phyloP scores from a whole-genome alignment of 2,888 invertebrate genomes.

The Melinopterus prodromus region DNA sequence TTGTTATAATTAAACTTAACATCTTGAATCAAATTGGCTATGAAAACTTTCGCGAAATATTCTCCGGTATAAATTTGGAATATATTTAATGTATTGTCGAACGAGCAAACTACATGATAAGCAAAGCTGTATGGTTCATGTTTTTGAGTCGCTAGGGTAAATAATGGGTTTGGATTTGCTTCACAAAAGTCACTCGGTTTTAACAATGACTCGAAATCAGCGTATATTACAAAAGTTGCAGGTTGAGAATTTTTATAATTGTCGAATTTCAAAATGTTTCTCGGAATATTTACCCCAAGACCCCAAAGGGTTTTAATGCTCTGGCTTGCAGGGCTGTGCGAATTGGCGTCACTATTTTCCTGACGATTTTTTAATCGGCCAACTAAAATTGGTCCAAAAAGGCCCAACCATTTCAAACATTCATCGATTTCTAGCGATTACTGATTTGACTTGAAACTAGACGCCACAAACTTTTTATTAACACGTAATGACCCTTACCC shows the following conservation, averaged over 20 bases:
- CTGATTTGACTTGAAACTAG: no score
- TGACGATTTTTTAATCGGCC: no score
- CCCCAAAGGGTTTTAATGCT: no score
- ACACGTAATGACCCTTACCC: no score
- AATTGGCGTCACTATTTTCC: no score
- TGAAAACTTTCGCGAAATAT: slow-evolving; percentile 24
- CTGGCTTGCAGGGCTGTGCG: no score
- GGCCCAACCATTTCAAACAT: no score
- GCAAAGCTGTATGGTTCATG: slow-evolving; percentile 28
- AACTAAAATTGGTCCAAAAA: no score
- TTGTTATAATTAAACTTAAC: slow-evolving; percentile 17
- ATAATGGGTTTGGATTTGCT: background rate
- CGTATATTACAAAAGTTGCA: slow-evolving; percentile 18
- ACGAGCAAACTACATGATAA: slow-evolving; percentile 23
- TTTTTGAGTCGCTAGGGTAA: background rate
- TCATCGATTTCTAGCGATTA: no score
- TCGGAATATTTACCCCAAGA: no score
- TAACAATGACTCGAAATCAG: slow-evolving; percentile 19
- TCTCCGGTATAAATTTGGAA: slow-evolving; percentile 24
- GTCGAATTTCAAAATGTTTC: background rate
- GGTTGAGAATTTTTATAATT: background rate
- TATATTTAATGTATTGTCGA: slow-evolving; percentile 25
- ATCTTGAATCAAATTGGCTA: slow-evolving; percentile 6
- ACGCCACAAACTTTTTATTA: no score
- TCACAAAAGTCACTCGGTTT: background rate